These are phyloP conservation scores for Gisinianus flammeolus DNA, from an alignment of 2,888 invertebrate species.

Conservation along the genomic window DNA sequence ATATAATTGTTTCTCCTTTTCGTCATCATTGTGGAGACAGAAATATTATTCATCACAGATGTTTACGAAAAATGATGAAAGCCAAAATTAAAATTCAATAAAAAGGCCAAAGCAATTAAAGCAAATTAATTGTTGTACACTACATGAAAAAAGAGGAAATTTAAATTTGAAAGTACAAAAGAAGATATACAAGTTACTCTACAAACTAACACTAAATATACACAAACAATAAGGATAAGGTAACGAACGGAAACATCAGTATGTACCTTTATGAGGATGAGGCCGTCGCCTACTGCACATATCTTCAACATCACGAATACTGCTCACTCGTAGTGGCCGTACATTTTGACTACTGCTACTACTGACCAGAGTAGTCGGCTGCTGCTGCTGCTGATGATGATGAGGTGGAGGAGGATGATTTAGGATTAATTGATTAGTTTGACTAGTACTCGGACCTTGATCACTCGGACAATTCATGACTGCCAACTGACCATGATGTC, in stretches of 20 bases:
- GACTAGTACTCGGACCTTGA: not conserved
- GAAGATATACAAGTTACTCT: too few relatives aligned
- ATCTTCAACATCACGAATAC: slow-evolving; percentile 54
- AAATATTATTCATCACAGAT: too few relatives aligned
- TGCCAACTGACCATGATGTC: not conserved
- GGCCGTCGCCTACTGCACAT: slow-evolving; percentile 50
- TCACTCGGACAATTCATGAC: not conserved
- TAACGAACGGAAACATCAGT: not conserved
- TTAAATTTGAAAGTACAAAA: too few relatives aligned
- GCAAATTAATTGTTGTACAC: too few relatives aligned
- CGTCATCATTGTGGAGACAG: too few relatives aligned
- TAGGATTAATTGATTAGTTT: not conserved
- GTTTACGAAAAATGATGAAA: too few relatives aligned
- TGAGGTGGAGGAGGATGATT: not conserved
- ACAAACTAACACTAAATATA: too few relatives aligned
- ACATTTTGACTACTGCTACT: slow-evolving; percentile 22
- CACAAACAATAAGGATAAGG: not conserved
- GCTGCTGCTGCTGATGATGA: not conserved
- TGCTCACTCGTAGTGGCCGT: slow-evolving; percentile 54
- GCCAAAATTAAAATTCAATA: too few relatives aligned
- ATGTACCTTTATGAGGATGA: slow-evolving; percentile 42
- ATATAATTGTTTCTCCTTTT: too few relatives aligned
- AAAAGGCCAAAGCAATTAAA: too few relatives aligned
- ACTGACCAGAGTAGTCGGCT: too few relatives aligned
- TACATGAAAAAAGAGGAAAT: too few relatives aligned